Evolutionary conservation across 2,888 invertebrate genomes (phyloP).

Genomic region (Cactoblastis cactorum): DNA sequence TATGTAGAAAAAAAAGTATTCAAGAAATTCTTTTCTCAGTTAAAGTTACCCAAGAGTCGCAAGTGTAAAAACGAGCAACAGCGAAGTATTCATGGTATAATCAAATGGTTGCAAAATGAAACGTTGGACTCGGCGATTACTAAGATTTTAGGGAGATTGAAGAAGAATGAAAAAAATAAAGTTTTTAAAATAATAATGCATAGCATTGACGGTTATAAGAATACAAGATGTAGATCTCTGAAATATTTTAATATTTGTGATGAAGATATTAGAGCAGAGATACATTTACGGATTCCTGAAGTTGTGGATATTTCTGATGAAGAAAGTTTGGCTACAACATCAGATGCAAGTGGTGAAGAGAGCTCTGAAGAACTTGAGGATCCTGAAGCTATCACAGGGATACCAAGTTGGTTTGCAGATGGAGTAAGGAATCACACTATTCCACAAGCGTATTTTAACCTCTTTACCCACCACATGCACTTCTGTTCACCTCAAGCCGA

Average conservation of each 20-base stretch:
- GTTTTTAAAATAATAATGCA: constrained; percentile 80
- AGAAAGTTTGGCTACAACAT: constrained; percentile 23
- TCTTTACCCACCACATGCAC: constrained; percentile 81
- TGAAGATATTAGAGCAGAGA: constrained; percentile 20
- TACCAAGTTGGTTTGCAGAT: constrained; percentile 83
- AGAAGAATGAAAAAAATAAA: constrained; percentile 71
- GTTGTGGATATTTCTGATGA: constrained; percentile 23
- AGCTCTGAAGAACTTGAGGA: constrained; percentile 23
- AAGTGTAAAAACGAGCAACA: constrained; percentile 81
- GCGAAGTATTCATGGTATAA: constrained; percentile 83
- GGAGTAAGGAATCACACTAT: constrained; percentile 80
- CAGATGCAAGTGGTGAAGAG: constrained; percentile 29
- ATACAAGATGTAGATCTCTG: constrained; percentile 78
- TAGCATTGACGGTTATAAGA: constrained; percentile 83
- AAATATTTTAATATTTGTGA: constrained; percentile 71
- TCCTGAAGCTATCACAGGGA: constrained; percentile 36
- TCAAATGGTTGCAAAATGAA: constrained; percentile 88
- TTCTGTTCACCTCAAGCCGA: constrained; percentile 86
- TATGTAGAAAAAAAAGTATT: constrained; percentile 86
- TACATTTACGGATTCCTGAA: constrained; percentile 24
- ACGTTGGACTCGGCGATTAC: constrained; percentile 83
- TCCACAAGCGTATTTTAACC: constrained; percentile 84
- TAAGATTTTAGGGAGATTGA: constrained; percentile 82
- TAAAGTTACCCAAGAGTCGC: constrained; percentile 79
- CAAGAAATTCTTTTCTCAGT: constrained; percentile 83